Base-by-base conservation (phyloP, 2,888 invertebrate species). In the Lordiphosa andalusiaca region DNA sequence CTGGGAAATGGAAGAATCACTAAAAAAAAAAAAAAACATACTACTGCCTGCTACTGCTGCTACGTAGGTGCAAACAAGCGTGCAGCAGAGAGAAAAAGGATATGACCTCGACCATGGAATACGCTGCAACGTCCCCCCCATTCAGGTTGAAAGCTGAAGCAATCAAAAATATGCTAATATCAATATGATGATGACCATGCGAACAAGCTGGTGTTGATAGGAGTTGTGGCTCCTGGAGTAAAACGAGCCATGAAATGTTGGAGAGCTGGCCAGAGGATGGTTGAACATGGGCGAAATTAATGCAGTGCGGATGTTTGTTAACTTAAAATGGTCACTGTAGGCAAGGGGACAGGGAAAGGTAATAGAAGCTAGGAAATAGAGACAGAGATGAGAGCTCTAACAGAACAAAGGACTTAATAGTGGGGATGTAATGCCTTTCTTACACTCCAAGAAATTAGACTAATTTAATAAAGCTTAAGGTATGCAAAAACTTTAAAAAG, bases 91-190 rank as follows among this genome's bases (percentile, higher is more conserved):
- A 55, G 46, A 16, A 41, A 41, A 37, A 40, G 72, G 58, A 65
- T 61, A 48, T 62, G 83, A 76, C 83, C 76, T 73, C 77, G 81
- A 84, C 77, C 77, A 59, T 73, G 73, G 58, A 47, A 76, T 70
- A 71, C 84, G 61, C 84, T 77, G 59, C 64, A 62, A 61, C 48
- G 52, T 57, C 68, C 21, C 6, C 21, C 13, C 19, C 36, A n/a
- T 16, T 10, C 19, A 36, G 23, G 41, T n/a, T n/a, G 13, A 40
- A 41, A 53, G 12, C 21, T 30, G 13, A 9, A 21, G 53, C 46
- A 54, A 67, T 62, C 52, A 64, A 57, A 62, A 67, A 56, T 66
- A 69, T 68, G 59, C 46, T 57, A 69, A 74, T 63, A 51, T 44
- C 50, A 56, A 63, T 75, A 58, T 67, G 59, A 53, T 64, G 54